Evolutionary conservation across 2,888 invertebrate species (phyloP).

Genomic region (Notocelia uddmanniana): DNA sequence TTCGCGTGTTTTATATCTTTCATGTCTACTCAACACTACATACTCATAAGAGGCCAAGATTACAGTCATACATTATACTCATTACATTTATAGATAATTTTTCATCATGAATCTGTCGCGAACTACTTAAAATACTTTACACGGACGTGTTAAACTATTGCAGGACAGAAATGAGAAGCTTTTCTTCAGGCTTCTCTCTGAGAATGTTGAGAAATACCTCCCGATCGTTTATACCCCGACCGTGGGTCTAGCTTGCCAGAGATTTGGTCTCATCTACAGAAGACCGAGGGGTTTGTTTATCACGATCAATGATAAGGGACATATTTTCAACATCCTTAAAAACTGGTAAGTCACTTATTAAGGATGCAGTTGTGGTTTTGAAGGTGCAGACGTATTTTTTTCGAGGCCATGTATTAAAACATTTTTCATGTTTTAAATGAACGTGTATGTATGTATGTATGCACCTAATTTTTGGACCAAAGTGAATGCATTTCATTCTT

Average conservation of each 20-base stretch:
- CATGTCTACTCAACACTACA: not conserved
- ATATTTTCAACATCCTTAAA: conserved; percentile 95
- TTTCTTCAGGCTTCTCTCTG: conserved; percentile 96
- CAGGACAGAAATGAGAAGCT: conserved; percentile 98
- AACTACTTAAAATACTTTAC: conserved; percentile 48
- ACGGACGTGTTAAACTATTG: conserved; percentile 65
- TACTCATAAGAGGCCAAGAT: not conserved
- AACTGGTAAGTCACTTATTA: conserved; percentile 91
- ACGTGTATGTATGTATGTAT: not conserved
- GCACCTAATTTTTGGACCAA: too few relatives aligned
- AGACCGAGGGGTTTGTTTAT: conserved; percentile 98
- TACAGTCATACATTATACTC: too few relatives aligned
- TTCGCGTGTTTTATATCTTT: too few relatives aligned
- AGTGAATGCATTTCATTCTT: too few relatives aligned
- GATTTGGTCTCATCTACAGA: conserved; percentile 97
- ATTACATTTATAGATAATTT: not conserved
- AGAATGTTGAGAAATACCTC: conserved; percentile 97
- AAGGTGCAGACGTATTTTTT: too few relatives aligned
- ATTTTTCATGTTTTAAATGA: not conserved
- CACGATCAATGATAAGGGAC: conserved; percentile 97
- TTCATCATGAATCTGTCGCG: not conserved
- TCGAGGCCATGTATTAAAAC: not conserved
- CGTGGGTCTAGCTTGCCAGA: conserved; percentile 98
- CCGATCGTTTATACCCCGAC: conserved; percentile 99
- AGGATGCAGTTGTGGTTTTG: too few relatives aligned